phyloP scores from a whole-genome alignment of 2,888 invertebrate genomes.

The Chaetoderma sp. region DNA sequence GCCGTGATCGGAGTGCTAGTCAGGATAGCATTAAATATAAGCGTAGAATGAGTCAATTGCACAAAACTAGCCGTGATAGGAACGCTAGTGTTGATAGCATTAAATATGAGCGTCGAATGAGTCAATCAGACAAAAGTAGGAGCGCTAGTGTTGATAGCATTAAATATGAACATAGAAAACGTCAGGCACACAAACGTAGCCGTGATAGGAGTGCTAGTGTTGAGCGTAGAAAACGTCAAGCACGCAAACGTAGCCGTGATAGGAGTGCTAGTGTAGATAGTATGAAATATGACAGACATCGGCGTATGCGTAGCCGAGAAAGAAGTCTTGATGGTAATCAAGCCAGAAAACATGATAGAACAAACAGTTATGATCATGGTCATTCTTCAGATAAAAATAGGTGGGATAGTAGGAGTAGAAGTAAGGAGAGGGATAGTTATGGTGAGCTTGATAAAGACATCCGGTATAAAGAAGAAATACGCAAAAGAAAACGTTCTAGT shows the following conservation, averaged over 20 bases:
- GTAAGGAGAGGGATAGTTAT: constrained; percentile 29
- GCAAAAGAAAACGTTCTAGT: constrained; percentile 24
- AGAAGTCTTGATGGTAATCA: background rate
- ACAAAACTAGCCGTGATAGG: too few relatives aligned
- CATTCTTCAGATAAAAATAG: constrained; percentile 18
- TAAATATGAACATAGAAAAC: background rate
- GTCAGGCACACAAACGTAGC: background rate
- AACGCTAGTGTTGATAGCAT: constrained; percentile 31
- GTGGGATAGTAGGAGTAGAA: constrained; percentile 5
- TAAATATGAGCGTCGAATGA: constrained; percentile 26
- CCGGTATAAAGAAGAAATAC: too few relatives aligned
- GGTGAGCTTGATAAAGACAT: constrained; percentile 25
- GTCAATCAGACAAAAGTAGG: constrained; percentile 21
- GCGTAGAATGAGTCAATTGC: too few relatives aligned
- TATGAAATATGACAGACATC: too few relatives aligned
- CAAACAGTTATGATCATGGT: constrained; percentile 19
- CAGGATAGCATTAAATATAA: too few relatives aligned
- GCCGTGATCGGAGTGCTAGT: constrained; percentile 20
- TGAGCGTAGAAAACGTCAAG: too few relatives aligned
- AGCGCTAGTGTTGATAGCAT: too few relatives aligned
- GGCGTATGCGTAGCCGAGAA: background rate
- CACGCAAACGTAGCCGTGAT: background rate
- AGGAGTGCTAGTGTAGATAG: background rate
- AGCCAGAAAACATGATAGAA: constrained; percentile 1
- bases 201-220: background rate